Percentiles rank a stretch among this genome's conserved stretches.
These are phyloP conservation scores for Euzophera pinguis DNA, from an alignment of 2,888 invertebrate genomes.

Conservation along the genomic window DNA sequence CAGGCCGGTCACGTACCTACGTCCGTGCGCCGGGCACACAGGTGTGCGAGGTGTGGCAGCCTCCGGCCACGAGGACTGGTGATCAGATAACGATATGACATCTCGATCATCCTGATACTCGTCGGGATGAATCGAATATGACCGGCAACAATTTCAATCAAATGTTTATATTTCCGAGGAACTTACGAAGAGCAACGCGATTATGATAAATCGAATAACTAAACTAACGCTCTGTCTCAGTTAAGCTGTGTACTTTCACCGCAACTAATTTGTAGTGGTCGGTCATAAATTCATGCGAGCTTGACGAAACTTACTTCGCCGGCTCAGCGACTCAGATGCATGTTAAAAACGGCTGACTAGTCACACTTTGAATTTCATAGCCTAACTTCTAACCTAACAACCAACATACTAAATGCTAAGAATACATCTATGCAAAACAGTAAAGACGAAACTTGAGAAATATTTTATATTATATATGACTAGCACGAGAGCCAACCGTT, in stretches of 20 bases:
- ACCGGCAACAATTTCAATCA: slow-evolving; percentile 29
- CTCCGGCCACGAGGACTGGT: slow-evolving; percentile 29
- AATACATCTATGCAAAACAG: background rate
- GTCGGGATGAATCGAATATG: slow-evolving; percentile 44
- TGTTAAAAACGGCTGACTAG: too few relatives aligned
- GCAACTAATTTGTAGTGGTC: slow-evolving; percentile 17
- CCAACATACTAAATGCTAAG: too few relatives aligned
- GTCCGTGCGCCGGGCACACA: slow-evolving; percentile 33
- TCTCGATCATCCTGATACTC: slow-evolving; percentile 41
- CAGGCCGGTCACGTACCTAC: slow-evolving; percentile 35
- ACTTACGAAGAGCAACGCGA: background rate
- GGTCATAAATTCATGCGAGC: background rate
- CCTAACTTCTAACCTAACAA: too few relatives aligned
- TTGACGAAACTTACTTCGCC: too few relatives aligned
- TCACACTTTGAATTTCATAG: too few relatives aligned
- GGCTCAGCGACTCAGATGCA: too few relatives aligned
- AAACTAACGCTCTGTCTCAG: slow-evolving; percentile 19
- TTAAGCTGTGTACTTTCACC: slow-evolving; percentile 39
- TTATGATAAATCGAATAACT: slow-evolving; percentile 1
- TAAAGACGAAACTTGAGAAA: background rate
- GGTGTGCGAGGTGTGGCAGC: slow-evolving; percentile 34
- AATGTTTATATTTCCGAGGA: background rate
- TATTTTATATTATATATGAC: slow-evolving; percentile 17
- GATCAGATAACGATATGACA: slow-evolving; percentile 39
- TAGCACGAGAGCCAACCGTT: slow-evolving; percentile 11